Evolutionary conservation across 2,113 vertebrate species (phyloP), one percentile per base, ranked within the genome.

Genomic region (Ochotona princeps): DNA sequence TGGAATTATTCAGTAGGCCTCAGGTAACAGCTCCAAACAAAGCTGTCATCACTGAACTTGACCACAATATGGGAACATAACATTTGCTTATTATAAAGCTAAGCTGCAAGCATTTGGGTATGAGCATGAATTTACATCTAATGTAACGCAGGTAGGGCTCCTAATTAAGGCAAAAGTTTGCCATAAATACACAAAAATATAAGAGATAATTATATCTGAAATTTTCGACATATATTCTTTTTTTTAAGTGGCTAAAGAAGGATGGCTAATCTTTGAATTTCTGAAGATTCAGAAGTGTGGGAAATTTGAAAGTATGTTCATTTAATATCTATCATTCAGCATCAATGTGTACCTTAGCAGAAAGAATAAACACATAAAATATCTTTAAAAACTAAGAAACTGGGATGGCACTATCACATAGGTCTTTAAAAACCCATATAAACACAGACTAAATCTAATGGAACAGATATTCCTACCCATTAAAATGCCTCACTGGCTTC

Each of bases 341-440:
- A 66, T 38, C 20, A 78, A 66, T 23, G 30, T 26, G 47, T 38
- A 20, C 8, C 25, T 60, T 63, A 73, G 15, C 23, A 84, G 67
- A 94, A 73, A 84, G 38, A 91, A 87, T 2, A 92, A 30, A 89
- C 8, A 84, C 32, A 85, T 13, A 80, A 91, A 85, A 80, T 11
- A 44, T 73, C 15, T 60, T 92, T 75, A 74, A 74, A 67, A 74
- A 67, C 49, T 51, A 89, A 89, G 32, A 72, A 44, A 93, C 54
- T 44, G 54, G 54, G 51, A 70, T 63, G 74, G 30, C 9, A 66
- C 14, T 7, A 60, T 69, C 0, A 5, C 57, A 76, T 30, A 20
- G 44, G 8, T 66, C n/a, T 78, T n/a, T 93, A 10, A 91, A 90
- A 93, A 83, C 13, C 49, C 65, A 51, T 0, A 35, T 49, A 91